phyloP scores from a whole-genome alignment of 2,797 vertebrate genomes.

The Dendrocincla fuliginosa region DNA sequence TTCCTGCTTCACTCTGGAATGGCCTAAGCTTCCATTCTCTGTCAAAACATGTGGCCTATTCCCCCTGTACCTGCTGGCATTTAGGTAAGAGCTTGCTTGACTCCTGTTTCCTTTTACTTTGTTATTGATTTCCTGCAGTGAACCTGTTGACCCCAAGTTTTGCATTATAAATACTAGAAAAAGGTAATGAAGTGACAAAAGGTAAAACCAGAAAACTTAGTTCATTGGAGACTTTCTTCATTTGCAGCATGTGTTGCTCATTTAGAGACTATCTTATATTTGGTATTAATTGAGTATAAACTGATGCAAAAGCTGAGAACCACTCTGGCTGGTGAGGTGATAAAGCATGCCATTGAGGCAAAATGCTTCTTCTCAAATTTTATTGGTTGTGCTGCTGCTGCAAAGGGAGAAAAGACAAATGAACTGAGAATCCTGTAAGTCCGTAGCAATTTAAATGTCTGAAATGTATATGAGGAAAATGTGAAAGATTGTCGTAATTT shows the following conservation, averaged over 20 bases:
- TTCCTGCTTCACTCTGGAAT: constrained; percentile 47
- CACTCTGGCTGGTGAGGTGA: not conserved
- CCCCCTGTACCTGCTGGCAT: constrained; percentile 21
- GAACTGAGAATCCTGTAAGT: not conserved
- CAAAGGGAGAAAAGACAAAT: not conserved
- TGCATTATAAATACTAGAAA: not conserved
- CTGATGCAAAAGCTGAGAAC: not conserved
- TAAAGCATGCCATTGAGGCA: not conserved
- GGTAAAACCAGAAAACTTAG: not conserved
- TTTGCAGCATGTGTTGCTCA: not conserved
- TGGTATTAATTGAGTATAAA: not conserved
- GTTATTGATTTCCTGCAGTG: not conserved
- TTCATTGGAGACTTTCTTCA: not conserved
- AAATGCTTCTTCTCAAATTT: not conserved
- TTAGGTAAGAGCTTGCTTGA: constrained; percentile 57
- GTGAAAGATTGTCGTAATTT: not conserved
- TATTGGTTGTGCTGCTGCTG: not conserved
- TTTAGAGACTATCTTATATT: not conserved
- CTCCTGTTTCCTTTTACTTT: not conserved
- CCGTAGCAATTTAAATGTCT: not conserved
- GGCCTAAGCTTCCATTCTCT: constrained; percentile 40
- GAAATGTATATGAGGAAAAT: not conserved
- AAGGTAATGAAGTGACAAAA: not conserved
- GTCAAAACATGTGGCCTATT: constrained; percentile 16
- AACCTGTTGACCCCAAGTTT: not conserved